Evolutionary conservation across 2,797 vertebrate genomes (phyloP), one percentile per base, ranked within the genome.

Genomic region (Syngnathus acus): DNA sequence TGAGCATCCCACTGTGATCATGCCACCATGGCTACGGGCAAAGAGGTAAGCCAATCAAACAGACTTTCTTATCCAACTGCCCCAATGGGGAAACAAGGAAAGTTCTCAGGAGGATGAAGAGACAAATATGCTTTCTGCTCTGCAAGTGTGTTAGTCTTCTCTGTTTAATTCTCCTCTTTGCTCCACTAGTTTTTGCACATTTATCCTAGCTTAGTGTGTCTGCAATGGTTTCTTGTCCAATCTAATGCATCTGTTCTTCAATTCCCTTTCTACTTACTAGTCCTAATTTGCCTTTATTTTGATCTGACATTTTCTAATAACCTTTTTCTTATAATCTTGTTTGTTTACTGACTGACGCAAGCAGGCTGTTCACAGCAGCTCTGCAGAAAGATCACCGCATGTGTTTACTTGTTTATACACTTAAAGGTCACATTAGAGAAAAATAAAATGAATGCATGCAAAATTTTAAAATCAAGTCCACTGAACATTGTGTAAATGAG

Each of bases 21-120:
- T 60, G 69, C 72, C 62, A 74, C 65, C 1, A 65, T 82, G 78
- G 84, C 67, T n/a, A 73, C 45, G 51, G 67, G 80, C 84, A 77
- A 80, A 75, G 72, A 67, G 79, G 82, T 81, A 76, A 86, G 73
- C 78, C 87, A 84, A 84, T 86, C 84, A 80, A 69, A 79, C 62
- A 23, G 65, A 68, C 82, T 76, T 65, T 74, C 75, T 86, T 86
- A 86, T 86, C 86, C 73, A 70, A 75, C 78, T 68, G 80, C 74
- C 83, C 81, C 74, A 57, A 65, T 64, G 84, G 76, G 79, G 72
- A 81, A 85, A 86, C 81, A 80, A 83, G 77, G 75, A 65, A 76
- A 68, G 67, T 75, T 77, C 76, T 80, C 68, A 38, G 66, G 72
- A 80, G 78, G 78, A 84, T 16, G 43, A 70, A 79, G 45, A 77